These are phyloP conservation scores for Epiperipatus broadwayi DNA, from an alignment of 2,888 invertebrate genomes.

Conservation along the genomic window DNA sequence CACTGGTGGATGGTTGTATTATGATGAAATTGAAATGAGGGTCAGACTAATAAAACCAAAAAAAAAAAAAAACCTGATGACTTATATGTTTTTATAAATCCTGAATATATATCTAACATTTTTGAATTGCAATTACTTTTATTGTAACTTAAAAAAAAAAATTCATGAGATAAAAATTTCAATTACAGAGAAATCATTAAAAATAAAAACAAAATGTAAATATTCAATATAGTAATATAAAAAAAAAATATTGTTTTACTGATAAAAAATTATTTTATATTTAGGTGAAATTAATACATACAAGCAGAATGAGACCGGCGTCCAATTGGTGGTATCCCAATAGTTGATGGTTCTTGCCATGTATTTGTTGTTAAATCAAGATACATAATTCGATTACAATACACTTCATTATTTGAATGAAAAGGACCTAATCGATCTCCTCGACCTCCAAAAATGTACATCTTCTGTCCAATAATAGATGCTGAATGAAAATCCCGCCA, in stretches of 20 bases:
- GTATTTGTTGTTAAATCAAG: slow-evolving; percentile 46
- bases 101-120: too few species aligned
- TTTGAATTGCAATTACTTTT: too few species aligned
- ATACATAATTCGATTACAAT: slow-evolving; percentile 47
- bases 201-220: slow-evolving; percentile 11
- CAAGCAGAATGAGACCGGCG: slow-evolving; percentile 78
- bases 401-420: slow-evolving; percentile 47
- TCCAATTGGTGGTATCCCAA: slow-evolving; percentile 47
- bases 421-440: slow-evolving; percentile 48
- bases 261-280: background rate
- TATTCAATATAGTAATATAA: background rate
- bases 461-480: slow-evolving; percentile 48
- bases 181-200: too few species aligned
- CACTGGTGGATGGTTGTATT: too few species aligned
- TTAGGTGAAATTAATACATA: slow-evolving; percentile 37
- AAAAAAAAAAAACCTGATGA: too few species aligned
- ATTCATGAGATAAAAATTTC: too few species aligned
- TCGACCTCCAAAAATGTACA: slow-evolving; percentile 78
- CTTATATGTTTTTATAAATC: too few species aligned
- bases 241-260: slow-evolving; percentile 5
- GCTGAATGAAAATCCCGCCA: slow-evolving; percentile 77
- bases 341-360: slow-evolving; percentile 45
- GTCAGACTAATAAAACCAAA: too few species aligned
- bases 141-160: too few species aligned
- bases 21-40: too few species aligned